Evolutionary conservation across 2,797 vertebrate genomes (phyloP), one percentile per base, ranked within the genome.

Genomic region (Cetoscarus ocellatus): DNA sequence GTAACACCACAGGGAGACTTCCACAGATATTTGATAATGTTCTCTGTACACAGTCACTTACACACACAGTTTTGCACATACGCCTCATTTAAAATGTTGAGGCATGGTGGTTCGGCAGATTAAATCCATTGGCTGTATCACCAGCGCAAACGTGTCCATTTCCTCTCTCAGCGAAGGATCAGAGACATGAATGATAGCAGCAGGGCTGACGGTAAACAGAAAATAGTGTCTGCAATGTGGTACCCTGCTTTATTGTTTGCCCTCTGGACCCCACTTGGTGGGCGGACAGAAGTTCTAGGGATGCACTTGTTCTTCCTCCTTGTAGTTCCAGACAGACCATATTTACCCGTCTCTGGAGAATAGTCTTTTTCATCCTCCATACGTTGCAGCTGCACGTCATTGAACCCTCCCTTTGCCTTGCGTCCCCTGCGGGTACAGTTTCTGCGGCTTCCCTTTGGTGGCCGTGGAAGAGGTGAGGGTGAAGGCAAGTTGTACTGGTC

Each of bases 301-400:
- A 95, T 95, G 80, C 98, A 99, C 89, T 98, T 98, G 91, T 97
- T 95, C 94, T 96, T 98, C 86, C 96, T 95, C 75, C 94, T 94
- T 13, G 93, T 92, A 51, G 92, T 58, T 53, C 67, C 73, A 0
- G 96, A 95, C 2, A 93, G 93, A 83, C 95, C 93, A 70, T 96
- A 94, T 91, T 97, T 98, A 36, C 62, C 91, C 49, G 64, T 91
- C 85, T 95, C 85, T 54, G 95, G 92, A 77, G 90, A 71, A 15
- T 96, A 96, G 94, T 98, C 96, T 82, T 93, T 94, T 12, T 91
- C 93, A 43, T 48, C 71, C 57, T 70, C 87, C 40, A 93, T 90
- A 72, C 59, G 84, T 11, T 91, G 78, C 56, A 87, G 66, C 82
- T 94, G 95, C 15, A 95, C 90, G 72, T 97, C 96, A 1, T 95